A percentile compares a stretch with the other conserved stretches of the same genome.
phyloP scores from a whole-genome alignment of 1,140 invertebrate genomes.

The Akabosia matsudoensis region DNA sequence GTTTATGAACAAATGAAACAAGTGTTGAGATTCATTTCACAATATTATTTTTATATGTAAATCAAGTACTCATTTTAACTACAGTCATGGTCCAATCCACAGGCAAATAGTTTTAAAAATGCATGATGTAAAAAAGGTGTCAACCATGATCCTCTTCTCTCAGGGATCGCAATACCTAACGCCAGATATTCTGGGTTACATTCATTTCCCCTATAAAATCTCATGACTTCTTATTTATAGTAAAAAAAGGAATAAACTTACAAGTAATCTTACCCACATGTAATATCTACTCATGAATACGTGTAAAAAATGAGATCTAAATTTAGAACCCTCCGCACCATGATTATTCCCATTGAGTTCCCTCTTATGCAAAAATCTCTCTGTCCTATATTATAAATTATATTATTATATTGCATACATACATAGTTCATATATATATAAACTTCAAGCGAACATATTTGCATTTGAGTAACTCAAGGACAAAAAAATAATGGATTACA shows the following conservation, averaged over 20 bases:
- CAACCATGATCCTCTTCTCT: neutral
- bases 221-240: conserved; percentile 15
- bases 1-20: too few relatives aligned
- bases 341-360: conserved; percentile 7
- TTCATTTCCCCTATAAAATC: conserved; percentile 10
- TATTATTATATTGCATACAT: too few relatives aligned
- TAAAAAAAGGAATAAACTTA: neutral
- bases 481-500: conserved; percentile 22
- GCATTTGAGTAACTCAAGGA: conserved; percentile 17
- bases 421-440: too few relatives aligned
- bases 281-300: neutral
- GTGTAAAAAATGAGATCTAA: neutral
- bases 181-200: too few relatives aligned
- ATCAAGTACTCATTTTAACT: too few relatives aligned
- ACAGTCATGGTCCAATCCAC: neutral
- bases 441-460: neutral
- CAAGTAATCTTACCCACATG: neutral
- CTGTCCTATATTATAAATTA: too few relatives aligned
- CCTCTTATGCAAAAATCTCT: too few relatives aligned
- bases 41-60: too few relatives aligned
- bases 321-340: neutral
- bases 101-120: neutral
- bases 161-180: too few relatives aligned
- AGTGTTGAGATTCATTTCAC: too few relatives aligned
- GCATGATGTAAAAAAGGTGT: neutral